Evolutionary conservation across 2,113 vertebrate species (phyloP), one percentile per base, ranked within the genome.

Genomic region (Vidua macroura): DNA sequence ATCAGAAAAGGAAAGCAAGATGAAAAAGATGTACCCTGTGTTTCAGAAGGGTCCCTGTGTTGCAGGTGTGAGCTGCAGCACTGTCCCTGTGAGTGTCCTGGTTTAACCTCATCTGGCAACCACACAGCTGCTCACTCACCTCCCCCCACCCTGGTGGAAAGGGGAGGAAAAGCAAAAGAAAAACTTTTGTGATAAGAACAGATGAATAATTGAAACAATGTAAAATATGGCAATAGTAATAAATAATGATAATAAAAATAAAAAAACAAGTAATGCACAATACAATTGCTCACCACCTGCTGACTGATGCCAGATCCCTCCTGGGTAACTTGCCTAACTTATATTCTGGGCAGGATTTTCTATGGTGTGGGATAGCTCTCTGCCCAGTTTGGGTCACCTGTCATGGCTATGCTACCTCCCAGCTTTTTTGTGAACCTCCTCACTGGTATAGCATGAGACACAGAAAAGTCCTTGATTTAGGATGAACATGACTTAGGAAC

Each of bases 251-350:
- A n/a, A 35, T 22, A 31, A 24, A 46, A 60, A 46, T 2, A 2
- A 30, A 16, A 37, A 52, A 43, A 4, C 4, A 52, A 15, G 1
- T 35, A 53, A 48, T 53, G 17, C 17, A 19, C 30, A 48, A 11
- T 46, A 35, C 5, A 41, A 9, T 48, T 48, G n/a, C 13, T 41
- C 0, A 0, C 15, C 39, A 31, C 9, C 28, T 1, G 0, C 62
- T 62, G 30, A 48, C 30, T 24, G n/a, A 41, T 60, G 25, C 48
- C 20, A 18, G n/a, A 48, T 6, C 33, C 55, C 25, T 35, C 27
- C 31, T 20, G 18, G 14, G 30, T 83, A 31, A 48, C 14, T 48
- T 53, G 6, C 41, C n/a, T 22, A 35, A 16, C 15, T 76, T n/a
- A 15, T 68, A 27, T 31, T 35, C 13, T 31, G 24, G 55, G 6